Base-by-base conservation (phyloP, 37 sponge, comb jelly and placozoan species). In the Oscarella lobularis region DNA sequence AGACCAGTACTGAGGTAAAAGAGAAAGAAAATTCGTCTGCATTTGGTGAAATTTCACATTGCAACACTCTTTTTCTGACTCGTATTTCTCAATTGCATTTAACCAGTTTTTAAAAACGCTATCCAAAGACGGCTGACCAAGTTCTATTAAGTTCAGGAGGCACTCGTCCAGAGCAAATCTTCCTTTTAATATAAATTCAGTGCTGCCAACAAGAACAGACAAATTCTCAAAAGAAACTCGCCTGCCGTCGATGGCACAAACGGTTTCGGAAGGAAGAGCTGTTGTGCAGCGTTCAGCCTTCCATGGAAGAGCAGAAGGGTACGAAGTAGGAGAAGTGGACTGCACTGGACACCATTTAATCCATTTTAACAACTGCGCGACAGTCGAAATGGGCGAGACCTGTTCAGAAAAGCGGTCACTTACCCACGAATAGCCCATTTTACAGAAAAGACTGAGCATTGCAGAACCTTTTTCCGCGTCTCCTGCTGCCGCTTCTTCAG, bases 321-420 rank as follows among this genome's bases (percentile, higher is more conserved):
- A 27, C 9, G 20, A 27, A 48, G 60, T 27, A 48, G 60, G 20
- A 48, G 14, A 27, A 20, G 9, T 9, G 9, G 9, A 9, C 9
- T 27, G 9, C 14, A 48, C 60, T 9, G 60, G 60, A 27, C 67
- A 41, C 2, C 32, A 3, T 32, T 14, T 66, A 14, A 32, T 6
- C 20, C 31, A 73, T 2, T 83, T 40, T 35, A 89, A 89, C 36
- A 87, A 83, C 66, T 85, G 73, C 3, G 87, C 78, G 20, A 9
- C 9, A 27, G 20, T 48, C 60, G 60, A 27, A 9, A 27, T 9
- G 20, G 9, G 9, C 9, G 14, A 27, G 9, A 9, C 20, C 9
- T 48, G 20, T 20, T 9, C 20, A 27, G 9, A 20, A 27, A 48
- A 48, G 60, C 9, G 60, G 9, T 48, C 14, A 27, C 20, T 9